Evolutionary conservation across 2,113 vertebrate species (phyloP).

Genomic region (Heterotis niloticus): DNA sequence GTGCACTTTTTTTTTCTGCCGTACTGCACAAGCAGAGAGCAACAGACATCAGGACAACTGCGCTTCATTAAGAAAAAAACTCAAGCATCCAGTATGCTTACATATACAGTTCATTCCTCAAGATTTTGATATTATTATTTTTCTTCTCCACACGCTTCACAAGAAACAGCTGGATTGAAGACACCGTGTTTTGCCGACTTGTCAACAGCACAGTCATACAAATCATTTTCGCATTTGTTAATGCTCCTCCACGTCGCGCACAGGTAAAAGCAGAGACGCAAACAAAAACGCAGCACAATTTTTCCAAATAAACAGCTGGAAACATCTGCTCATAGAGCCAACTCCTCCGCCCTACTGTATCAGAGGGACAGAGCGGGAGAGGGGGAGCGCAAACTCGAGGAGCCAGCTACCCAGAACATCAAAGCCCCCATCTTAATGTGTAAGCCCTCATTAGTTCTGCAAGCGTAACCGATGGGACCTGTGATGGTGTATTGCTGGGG

Average conservation of each 20-base stretch:
- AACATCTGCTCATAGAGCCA: slow-evolving; percentile 72
- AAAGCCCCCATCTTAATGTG: slow-evolving; percentile 64
- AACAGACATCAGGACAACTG: neutral
- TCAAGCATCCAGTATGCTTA: too few species aligned
- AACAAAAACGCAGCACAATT: slow-evolving; percentile 55
- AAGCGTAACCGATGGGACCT: slow-evolving; percentile 70
- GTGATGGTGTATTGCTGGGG: slow-evolving; percentile 73
- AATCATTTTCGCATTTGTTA: neutral
- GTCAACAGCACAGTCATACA: neutral
- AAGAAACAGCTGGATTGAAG: neutral
- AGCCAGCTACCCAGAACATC: slow-evolving; percentile 75
- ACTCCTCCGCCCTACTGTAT: slow-evolving; percentile 56
- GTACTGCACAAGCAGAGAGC: neutral
- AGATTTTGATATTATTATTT: neutral
- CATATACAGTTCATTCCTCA: neutral
- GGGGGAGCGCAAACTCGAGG: slow-evolving; percentile 64
- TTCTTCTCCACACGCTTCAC: neutral
- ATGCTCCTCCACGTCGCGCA: slow-evolving; percentile 32
- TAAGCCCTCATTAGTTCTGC: slow-evolving; percentile 76
- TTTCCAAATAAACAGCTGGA: slow-evolving; percentile 62
- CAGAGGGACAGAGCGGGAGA: slow-evolving; percentile 64
- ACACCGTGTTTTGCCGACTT: neutral
- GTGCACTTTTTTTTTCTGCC: too few species aligned
- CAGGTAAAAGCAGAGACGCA: slow-evolving; percentile 37
- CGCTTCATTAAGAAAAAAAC: too few species aligned